These are phyloP conservation scores for Zapus hudsonius DNA, from an alignment of 2,113 vertebrate species.

Conservation along the genomic window DNA sequence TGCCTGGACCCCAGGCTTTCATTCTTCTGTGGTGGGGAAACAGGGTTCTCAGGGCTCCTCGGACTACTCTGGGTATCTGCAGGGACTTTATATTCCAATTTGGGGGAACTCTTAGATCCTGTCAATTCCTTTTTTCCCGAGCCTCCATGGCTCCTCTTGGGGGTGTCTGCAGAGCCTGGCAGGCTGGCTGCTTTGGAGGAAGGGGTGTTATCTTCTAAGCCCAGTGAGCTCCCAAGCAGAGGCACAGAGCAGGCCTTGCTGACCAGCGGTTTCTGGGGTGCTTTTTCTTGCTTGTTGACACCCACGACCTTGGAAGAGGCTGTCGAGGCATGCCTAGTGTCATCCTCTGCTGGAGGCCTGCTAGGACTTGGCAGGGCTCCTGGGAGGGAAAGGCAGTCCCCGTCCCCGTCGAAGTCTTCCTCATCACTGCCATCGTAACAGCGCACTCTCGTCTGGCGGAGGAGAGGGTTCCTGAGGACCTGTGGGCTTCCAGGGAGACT, in stretches of 20 bases:
- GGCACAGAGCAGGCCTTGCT: constrained; percentile 79
- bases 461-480: constrained; percentile 89
- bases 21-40: constrained; percentile 77
- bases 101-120: constrained; percentile 90
- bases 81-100: constrained; percentile 91
- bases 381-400: constrained; percentile 77
- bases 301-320: constrained; percentile 80
- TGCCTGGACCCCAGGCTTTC: constrained; percentile 80
- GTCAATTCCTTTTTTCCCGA: constrained; percentile 84
- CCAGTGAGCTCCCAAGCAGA: constrained; percentile 75
- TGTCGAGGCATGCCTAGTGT: constrained; percentile 72
- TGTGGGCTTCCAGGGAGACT: constrained; percentile 87
- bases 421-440: constrained; percentile 90
- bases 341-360: constrained; percentile 72
- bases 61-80: constrained; percentile 88
- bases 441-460: constrained; percentile 89
- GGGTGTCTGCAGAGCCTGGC: constrained; percentile 74
- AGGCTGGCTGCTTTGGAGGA: constrained; percentile 83
- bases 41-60: constrained; percentile 86
- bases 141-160: constrained; percentile 73
- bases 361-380: constrained; percentile 68
- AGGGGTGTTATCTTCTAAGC: constrained; percentile 73
- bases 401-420: constrained; percentile 71
- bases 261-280: constrained; percentile 75
- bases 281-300: constrained; percentile 80